Conservation (phyloP, 2,888 invertebrate genomes). For the Drosophila borborema region DNA sequence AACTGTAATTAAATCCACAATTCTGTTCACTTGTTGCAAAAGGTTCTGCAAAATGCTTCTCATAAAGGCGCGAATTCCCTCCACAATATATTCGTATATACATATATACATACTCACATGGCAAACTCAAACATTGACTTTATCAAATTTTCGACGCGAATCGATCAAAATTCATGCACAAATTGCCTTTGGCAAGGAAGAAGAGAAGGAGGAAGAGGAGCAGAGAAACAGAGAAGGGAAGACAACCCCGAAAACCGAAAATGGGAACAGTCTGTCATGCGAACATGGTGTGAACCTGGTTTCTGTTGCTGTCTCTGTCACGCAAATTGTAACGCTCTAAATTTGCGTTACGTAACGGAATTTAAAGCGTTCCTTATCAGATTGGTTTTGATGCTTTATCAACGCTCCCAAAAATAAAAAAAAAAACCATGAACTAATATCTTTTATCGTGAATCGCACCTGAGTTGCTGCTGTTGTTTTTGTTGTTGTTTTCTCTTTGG, state of each 20-base stretch:
- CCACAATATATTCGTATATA: constrained; percentile 6
- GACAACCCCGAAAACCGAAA: constrained; percentile 30
- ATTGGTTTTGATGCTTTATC: constrained; percentile 82
- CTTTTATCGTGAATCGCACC: constrained; percentile 41
- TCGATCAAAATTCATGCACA: constrained; percentile 69
- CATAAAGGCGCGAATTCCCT: background rate
- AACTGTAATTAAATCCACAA: background rate
- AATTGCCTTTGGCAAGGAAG: constrained; percentile 33
- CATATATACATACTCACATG: constrained; percentile 27
- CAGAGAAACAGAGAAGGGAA: background rate
- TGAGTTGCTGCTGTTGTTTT: constrained; percentile 17
- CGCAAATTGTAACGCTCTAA: constrained; percentile 80
- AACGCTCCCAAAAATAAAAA: constrained; percentile 63
- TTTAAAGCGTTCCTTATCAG: constrained; percentile 85
- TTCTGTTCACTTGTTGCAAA: constrained; percentile 32
- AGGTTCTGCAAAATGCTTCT: background rate
- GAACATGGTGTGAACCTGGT: constrained; percentile 42
- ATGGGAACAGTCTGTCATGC: constrained; percentile 30
- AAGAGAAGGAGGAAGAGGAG: constrained; percentile 27
- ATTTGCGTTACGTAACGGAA: constrained; percentile 85
- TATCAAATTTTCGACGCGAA: constrained; percentile 69
- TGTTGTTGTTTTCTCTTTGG: constrained; percentile 32
- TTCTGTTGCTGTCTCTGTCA: constrained; percentile 27
- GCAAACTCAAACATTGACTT: constrained; percentile 48
- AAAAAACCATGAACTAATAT: constrained; percentile 26